phyloP scores from a whole-genome alignment of 2,113 vertebrate genomes.

The Chionomys nivalis region DNA sequence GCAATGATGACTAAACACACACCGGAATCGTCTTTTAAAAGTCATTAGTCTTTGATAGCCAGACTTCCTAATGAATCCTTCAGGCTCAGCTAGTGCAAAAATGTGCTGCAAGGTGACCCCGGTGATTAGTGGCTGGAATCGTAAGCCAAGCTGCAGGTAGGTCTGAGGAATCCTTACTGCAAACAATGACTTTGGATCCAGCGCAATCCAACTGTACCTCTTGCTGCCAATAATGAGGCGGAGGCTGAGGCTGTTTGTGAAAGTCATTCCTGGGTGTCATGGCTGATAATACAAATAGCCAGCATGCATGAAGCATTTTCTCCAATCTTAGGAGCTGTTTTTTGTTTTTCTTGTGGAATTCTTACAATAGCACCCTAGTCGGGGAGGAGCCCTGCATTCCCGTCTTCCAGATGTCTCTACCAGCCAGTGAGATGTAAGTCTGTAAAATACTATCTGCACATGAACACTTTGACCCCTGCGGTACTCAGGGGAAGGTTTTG shows the following conservation, averaged over 20 bases:
- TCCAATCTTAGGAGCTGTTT: not conserved
- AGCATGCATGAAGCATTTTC: slow-evolving; percentile 19
- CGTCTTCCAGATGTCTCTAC: not conserved
- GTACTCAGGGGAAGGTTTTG: not conserved
- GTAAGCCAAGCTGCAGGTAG: slow-evolving; percentile 40
- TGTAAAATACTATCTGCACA: not conserved
- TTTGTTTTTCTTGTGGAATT: slow-evolving; percentile 11
- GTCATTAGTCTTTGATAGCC: slow-evolving; percentile 57
- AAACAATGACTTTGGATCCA: slow-evolving; percentile 11
- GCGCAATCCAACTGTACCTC: slow-evolving; percentile 25
- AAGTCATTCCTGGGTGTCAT: slow-evolving; percentile 50
- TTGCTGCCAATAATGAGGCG: slow-evolving; percentile 53
- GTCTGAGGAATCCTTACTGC: slow-evolving; percentile 9
- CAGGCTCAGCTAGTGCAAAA: slow-evolving; percentile 37
- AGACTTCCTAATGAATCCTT: slow-evolving; percentile 62
- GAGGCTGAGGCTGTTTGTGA: slow-evolving; percentile 46
- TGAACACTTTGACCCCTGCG: not conserved
- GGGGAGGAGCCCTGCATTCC: no score
- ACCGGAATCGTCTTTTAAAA: slow-evolving; percentile 60
- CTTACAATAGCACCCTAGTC: not conserved
- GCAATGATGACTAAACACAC: slow-evolving; percentile 65
- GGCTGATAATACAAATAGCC: slow-evolving; percentile 35
- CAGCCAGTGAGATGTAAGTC: not conserved
- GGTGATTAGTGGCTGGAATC: slow-evolving; percentile 13
- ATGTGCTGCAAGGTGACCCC: slow-evolving; percentile 47